Percentiles rank a stretch among this genome's conserved stretches.
Conservation (phyloP, 92 coral and sea anemone genomes). For the Parazoanthus atlanticus region DNA sequence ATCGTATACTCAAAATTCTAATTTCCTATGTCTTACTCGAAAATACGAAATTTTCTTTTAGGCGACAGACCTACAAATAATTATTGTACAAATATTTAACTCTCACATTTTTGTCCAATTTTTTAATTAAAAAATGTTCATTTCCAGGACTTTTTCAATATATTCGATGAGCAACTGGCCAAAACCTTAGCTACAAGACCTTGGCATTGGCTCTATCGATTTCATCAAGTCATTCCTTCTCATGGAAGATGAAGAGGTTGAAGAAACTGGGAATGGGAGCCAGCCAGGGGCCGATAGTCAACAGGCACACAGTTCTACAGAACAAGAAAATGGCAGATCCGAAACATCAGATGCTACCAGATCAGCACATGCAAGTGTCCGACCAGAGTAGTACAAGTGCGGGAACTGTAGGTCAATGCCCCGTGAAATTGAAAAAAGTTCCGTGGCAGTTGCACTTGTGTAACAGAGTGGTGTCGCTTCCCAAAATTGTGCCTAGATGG, state of each 20-base stretch:
- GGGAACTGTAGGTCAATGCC: too few relatives aligned
- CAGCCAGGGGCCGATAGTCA: not conserved
- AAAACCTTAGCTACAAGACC: not conserved
- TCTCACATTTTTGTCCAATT: not conserved
- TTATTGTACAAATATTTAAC: not conserved
- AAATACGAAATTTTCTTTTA: not conserved
- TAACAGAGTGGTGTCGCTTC: slow-evolving; percentile 42
- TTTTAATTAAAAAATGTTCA: too few relatives aligned
- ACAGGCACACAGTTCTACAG: not conserved
- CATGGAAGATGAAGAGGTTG: not conserved
- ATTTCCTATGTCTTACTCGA: not conserved
- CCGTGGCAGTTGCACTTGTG: slow-evolving; percentile 42
- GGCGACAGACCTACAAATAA: not conserved
- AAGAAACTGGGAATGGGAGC: slow-evolving; percentile 11
- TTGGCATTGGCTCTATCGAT: slow-evolving; percentile 25
- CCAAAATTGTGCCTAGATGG: slow-evolving; percentile 50
- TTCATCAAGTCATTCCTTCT: slow-evolving; percentile 5
- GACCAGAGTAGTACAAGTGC: slow-evolving; percentile 27
- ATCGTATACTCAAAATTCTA: slow-evolving; percentile 6
- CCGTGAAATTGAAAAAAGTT: slow-evolving; percentile 37
- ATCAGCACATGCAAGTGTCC: slow-evolving; percentile 3
- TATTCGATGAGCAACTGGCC: slow-evolving; percentile 17
- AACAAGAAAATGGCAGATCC: slow-evolving; percentile 22
- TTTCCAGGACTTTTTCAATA: slow-evolving; percentile 21
- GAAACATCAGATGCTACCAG: not conserved